Evolutionary conservation across 2,888 invertebrate genomes (phyloP).

Genomic region (Amiota minor): DNA sequence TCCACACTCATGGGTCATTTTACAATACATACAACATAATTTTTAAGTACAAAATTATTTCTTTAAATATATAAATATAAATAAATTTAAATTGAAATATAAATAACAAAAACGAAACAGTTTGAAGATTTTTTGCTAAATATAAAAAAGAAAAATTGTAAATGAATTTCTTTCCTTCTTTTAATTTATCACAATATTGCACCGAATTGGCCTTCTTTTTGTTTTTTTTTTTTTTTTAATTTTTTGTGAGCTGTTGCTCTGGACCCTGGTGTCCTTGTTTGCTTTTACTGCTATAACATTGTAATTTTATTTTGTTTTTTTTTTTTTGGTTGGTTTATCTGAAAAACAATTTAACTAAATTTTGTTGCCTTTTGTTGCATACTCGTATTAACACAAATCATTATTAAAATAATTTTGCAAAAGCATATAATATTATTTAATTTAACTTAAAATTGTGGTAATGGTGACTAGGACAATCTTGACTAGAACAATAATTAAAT

Average conservation of each 20-base stretch:
- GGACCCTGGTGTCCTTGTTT: no score
- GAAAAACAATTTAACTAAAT: conserved; percentile 12
- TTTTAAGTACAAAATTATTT: not conserved
- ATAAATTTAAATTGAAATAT: conserved; percentile 14
- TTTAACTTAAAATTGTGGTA: no score
- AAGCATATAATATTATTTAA: no score
- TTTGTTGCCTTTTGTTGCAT: not conserved
- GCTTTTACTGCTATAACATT: no score
- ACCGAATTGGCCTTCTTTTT: conserved; percentile 72
- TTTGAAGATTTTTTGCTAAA: conserved; percentile 14
- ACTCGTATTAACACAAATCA: no score
- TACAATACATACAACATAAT: no score
- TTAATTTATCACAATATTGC: conserved; percentile 73
- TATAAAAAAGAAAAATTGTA: not conserved
- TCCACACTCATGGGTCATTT: conserved; percentile 52
- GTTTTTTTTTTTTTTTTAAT: no score
- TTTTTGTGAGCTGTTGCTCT: not conserved
- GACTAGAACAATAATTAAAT: no score
- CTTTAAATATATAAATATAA: conserved; percentile 1
- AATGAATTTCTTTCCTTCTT: not conserved
- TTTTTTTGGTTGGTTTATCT: not conserved
- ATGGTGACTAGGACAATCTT: no score
- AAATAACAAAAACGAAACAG: not conserved
- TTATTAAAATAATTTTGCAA: no score
- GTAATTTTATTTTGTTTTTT: no score